Evolutionary conservation across 2,888 invertebrate genomes (phyloP).

Genomic region (Perizoma flavofasciatum): DNA sequence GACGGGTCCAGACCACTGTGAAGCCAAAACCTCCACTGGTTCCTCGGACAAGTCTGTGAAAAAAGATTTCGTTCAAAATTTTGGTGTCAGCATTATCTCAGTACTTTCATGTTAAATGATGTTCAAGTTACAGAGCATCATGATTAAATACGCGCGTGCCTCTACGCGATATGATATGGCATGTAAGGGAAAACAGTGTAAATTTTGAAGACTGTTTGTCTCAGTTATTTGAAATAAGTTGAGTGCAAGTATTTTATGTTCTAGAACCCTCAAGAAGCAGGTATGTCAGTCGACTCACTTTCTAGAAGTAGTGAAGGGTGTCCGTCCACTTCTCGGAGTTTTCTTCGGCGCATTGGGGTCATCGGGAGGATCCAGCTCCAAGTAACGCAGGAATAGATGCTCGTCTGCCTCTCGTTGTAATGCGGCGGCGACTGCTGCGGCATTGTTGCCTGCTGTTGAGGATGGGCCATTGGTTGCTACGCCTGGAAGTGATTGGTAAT

Average conservation of each 20-base stretch:
- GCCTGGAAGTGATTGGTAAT: conserved; percentile 47
- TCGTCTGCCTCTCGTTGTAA: conserved; percentile 88
- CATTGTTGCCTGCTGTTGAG: conserved; percentile 68
- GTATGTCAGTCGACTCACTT: conserved; percentile 59
- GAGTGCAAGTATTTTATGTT: too few relatives aligned
- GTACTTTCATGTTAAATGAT: too few relatives aligned
- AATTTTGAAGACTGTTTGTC: too few relatives aligned
- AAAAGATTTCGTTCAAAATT: background rate
- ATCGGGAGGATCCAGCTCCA: conserved; percentile 91
- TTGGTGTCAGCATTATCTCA: too few relatives aligned
- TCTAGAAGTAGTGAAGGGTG: conserved; percentile 93
- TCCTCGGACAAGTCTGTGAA: conserved; percentile 72
- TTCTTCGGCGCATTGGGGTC: conserved; percentile 84
- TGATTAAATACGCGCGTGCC: too few relatives aligned
- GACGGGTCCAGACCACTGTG: conserved; percentile 95
- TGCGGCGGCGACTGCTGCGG: conserved; percentile 81
- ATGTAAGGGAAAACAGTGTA: too few relatives aligned
- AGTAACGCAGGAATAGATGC: conserved; percentile 88
- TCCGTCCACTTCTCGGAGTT: conserved; percentile 86
- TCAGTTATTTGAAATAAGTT: too few relatives aligned
- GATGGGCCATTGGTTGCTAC: conserved; percentile 71
- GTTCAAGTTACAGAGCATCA: too few relatives aligned
- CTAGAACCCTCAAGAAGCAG: too few relatives aligned
- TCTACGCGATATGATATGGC: too few relatives aligned
- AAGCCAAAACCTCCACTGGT: conserved; percentile 90